phyloP scores from a whole-genome alignment of 2,113 vertebrate genomes.

The Syrrhaptes paradoxus region DNA sequence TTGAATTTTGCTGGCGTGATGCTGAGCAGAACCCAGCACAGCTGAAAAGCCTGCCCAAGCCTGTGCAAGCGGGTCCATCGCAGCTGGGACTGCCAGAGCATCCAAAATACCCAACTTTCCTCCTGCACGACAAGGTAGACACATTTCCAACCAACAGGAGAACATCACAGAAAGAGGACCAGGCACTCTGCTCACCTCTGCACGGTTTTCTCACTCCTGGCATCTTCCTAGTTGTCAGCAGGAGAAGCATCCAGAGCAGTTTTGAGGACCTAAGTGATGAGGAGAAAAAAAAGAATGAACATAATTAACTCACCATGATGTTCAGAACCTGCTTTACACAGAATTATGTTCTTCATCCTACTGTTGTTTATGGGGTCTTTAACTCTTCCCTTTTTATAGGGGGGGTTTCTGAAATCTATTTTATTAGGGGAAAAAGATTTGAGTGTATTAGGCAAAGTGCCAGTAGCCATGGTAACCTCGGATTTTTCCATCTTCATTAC shows the following conservation, averaged over 20 bases:
- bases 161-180: neutral
- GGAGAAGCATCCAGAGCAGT: neutral
- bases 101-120: neutral
- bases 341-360: neutral
- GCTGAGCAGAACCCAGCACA: neutral
- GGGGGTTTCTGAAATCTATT: conserved; percentile 62
- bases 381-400: conserved; percentile 32
- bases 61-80: neutral
- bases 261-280: neutral
- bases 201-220: fast-evolving
- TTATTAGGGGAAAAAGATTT: conserved; percentile 67
- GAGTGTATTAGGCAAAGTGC: conserved; percentile 56
- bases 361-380: conserved; percentile 31
- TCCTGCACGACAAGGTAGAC: neutral
- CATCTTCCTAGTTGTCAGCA: neutral
- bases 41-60: neutral
- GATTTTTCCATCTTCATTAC: conserved; percentile 79
- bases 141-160: neutral
- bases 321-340: neutral
- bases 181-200: neutral
- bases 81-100: neutral
- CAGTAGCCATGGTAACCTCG: conserved; percentile 63
- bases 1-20: fast-evolving
- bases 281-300: neutral
- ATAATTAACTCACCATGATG: neutral